A percentile compares a stretch with the other conserved stretches of the same genome.
Conservation (phyloP, 2,113 vertebrate species). For the Garra rufa region DNA sequence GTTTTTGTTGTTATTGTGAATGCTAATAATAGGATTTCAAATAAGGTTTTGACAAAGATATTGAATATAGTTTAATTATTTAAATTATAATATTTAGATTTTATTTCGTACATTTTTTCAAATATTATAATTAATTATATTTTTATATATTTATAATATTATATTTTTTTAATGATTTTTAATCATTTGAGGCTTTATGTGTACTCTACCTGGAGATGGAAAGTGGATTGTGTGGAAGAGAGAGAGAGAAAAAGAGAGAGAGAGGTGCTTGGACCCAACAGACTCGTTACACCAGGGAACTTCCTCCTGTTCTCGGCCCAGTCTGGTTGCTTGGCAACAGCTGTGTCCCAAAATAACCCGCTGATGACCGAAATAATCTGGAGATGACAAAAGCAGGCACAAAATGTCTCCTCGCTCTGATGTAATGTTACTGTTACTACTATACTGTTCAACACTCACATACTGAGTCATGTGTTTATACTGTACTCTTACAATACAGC, state of each 20-base stretch:
- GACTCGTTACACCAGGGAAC: slow-evolving; percentile 54
- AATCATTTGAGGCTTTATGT: background rate
- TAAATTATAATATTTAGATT: background rate
- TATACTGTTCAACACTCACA: background rate
- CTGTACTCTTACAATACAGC: background rate
- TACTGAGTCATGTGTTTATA: background rate
- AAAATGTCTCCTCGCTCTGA: slow-evolving; percentile 30
- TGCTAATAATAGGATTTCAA: background rate
- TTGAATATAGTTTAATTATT: background rate
- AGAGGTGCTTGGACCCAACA: slow-evolving; percentile 41
- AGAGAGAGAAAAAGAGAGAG: slow-evolving; percentile 10
- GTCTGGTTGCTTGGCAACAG: slow-evolving; percentile 68
- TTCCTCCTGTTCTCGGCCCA: slow-evolving; percentile 51
- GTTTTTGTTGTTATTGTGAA: background rate
- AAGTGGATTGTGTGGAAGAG: slow-evolving; percentile 4
- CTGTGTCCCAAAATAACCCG: slow-evolving; percentile 64
- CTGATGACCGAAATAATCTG: slow-evolving; percentile 65
- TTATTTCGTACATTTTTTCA: background rate
- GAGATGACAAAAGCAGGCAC: slow-evolving; percentile 56
- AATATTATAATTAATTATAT: background rate
- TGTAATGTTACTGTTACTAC: slow-evolving; percentile 5
- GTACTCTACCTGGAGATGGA: slow-evolving; percentile 3
- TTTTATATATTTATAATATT: background rate
- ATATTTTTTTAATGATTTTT: too few species aligned
- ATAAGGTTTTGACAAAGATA: background rate